These are phyloP conservation scores for Labia minor DNA, from an alignment of 2,888 invertebrate species.

Conservation along the genomic window DNA sequence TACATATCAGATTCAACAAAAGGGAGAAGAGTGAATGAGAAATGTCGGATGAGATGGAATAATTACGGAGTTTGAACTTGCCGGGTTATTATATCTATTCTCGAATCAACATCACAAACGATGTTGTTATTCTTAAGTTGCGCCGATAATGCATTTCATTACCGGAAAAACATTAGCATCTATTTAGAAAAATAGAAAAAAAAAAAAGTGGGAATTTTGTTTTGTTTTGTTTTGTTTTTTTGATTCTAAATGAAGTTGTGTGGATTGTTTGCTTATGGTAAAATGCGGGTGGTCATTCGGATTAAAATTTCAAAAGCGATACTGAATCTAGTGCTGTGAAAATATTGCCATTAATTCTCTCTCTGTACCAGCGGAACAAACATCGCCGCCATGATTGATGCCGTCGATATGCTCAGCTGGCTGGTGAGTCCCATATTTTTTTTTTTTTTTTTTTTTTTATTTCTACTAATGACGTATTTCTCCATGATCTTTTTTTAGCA, in stretches of 20 bases:
- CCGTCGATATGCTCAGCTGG: slow-evolving; percentile 13
- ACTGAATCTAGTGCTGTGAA: not conserved
- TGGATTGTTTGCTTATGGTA: not conserved
- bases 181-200: not conserved
- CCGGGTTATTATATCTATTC: not conserved
- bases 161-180: not conserved
- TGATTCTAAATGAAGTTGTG: not conserved
- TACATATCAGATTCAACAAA: not conserved
- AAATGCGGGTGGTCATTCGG: slow-evolving; percentile 6
- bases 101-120: not conserved
- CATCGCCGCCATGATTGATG: not conserved
- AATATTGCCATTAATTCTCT: not conserved
- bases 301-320: not conserved
- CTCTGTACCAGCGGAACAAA: slow-evolving; percentile 7
- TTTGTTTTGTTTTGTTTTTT: not conserved
- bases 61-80: not conserved
- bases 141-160: slow-evolving; percentile 1
- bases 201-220: not conserved
- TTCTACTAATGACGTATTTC: too few relatives aligned
- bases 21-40: not conserved
- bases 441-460: not conserved
- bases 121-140: not conserved
- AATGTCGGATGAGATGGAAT: not conserved
- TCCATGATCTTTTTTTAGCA: too few relatives aligned
- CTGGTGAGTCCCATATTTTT: not conserved